These are phyloP conservation scores for Psilopogon haemacephalus DNA, from an alignment of 2,113 vertebrate genomes.

Conservation along the genomic window DNA sequence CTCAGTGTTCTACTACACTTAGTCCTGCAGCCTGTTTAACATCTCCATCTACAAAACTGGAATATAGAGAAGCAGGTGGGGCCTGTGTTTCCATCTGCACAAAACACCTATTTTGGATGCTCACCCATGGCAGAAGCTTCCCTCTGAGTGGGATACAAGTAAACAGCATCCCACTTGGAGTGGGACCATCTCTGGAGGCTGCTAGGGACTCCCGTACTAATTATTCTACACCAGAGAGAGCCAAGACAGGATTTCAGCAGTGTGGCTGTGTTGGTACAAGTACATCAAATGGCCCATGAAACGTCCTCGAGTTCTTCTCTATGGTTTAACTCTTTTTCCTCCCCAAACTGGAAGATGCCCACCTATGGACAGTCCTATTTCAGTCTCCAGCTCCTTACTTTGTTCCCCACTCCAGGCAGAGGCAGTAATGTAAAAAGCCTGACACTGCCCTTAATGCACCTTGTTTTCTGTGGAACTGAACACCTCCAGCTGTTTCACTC, in stretches of 20 bases:
- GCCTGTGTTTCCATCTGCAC: not conserved
- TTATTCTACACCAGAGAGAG: not conserved
- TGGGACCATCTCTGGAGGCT: not conserved
- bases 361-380: not conserved
- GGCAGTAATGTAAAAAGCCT: not conserved
- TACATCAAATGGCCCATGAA: not conserved
- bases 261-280: not conserved
- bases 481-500: not conserved
- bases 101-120: not conserved
- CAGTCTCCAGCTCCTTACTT: not conserved
- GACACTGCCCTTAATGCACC: not conserved
- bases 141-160: not conserved
- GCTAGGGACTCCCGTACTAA: not conserved
- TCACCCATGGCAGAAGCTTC: not conserved
- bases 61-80: not conserved
- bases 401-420: not conserved
- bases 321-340: not conserved
- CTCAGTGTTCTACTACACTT: not conserved
- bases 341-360: not conserved
- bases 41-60: not conserved
- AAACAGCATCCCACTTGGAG: not conserved
- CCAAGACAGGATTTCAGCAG: not conserved
- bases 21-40: not conserved
- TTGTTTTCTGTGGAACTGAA: not conserved
- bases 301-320: not conserved